A percentile compares a stretch with the other conserved stretches of the same genome.
These are phyloP conservation scores for Gobio gobio DNA, from an alignment of 2,113 vertebrate species.

Conservation along the genomic window DNA sequence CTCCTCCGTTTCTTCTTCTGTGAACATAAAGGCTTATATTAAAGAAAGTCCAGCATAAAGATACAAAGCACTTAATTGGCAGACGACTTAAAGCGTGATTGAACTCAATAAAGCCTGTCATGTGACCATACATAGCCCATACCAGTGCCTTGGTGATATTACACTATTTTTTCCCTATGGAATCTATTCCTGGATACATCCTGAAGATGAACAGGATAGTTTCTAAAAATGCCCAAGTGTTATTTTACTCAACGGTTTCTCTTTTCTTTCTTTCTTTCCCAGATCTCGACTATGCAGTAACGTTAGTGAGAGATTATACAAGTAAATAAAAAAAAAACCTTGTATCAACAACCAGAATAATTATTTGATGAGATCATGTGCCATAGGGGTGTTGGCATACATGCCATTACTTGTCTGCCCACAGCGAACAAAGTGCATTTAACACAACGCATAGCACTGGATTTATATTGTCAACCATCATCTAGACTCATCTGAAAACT, in stretches of 20 bases:
- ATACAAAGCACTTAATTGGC: background rate
- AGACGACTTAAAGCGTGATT: background rate
- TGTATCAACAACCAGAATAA: constrained; percentile 30
- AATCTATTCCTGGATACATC: background rate
- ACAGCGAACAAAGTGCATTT: background rate
- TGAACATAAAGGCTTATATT: constrained; percentile 30
- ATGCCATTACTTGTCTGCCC: constrained; percentile 39
- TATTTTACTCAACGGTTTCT: background rate
- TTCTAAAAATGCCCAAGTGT: constrained; percentile 9
- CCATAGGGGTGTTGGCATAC: constrained; percentile 24
- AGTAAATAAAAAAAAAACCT: background rate
- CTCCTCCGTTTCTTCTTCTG: constrained; percentile 83
- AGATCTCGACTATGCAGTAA: background rate
- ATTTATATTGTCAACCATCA: background rate
- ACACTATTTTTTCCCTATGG: background rate
- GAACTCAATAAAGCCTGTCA: background rate
- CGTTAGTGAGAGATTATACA: background rate
- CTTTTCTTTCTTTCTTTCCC: background rate
- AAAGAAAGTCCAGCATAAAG: background rate
- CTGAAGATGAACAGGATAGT: background rate
- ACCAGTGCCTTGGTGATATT: background rate
- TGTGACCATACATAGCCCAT: background rate
- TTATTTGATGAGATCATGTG: constrained; percentile 46
- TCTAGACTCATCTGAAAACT: background rate
- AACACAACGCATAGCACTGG: background rate